Evolutionary conservation across 2,888 invertebrate genomes (phyloP).

Genomic region (Macrophya annulata): DNA sequence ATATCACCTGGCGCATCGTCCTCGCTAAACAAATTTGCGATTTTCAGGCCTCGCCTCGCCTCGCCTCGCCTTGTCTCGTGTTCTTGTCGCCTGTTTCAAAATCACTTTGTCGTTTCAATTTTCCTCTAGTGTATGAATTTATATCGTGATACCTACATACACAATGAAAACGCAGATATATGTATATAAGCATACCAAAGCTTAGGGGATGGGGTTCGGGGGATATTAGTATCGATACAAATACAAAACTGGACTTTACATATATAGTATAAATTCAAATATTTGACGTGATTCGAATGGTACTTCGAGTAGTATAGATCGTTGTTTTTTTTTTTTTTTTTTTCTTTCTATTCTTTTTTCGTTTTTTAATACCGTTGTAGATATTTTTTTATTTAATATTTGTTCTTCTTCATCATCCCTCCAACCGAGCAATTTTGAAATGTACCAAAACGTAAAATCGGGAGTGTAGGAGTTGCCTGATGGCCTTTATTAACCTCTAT

Average conservation of each 20-base stretch:
- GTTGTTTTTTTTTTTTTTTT: too few species aligned
- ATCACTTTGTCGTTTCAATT: conserved; percentile 41
- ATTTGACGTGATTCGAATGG: neutral
- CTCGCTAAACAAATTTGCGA: conserved; percentile 6
- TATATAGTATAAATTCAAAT: neutral
- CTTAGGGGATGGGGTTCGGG: neutral
- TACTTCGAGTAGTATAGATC: neutral
- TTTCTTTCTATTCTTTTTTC: too few species aligned
- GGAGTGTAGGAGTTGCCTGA: conserved; percentile 35
- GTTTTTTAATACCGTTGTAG: neutral
- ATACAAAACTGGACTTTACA: neutral
- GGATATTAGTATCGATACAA: neutral
- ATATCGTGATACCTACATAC: neutral
- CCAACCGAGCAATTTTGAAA: neutral
- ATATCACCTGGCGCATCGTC: conserved; percentile 30
- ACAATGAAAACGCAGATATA: neutral
- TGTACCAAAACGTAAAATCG: neutral
- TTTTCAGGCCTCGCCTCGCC: neutral
- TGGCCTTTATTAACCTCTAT: conserved; percentile 52
- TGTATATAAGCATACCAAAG: neutral
- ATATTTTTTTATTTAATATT: neutral
- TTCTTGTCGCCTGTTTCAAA: neutral
- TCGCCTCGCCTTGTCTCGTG: neutral
- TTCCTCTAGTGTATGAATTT: neutral
- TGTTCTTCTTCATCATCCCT: neutral